phyloP scores from a whole-genome alignment of 2,888 invertebrate species.

The Coelopa pilipes region DNA sequence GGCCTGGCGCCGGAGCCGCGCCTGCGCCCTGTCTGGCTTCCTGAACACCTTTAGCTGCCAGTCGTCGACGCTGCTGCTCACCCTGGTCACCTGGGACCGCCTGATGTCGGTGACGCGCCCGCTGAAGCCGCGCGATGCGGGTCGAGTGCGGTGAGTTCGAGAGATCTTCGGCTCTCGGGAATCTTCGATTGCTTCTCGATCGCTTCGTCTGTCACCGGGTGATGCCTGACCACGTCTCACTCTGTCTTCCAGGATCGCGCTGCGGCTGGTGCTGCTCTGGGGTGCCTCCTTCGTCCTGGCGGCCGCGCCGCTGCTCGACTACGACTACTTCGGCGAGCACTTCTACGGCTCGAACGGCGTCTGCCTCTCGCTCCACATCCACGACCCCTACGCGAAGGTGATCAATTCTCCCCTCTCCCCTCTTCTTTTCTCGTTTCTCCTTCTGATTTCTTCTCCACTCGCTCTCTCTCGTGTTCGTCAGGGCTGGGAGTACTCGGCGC shows the following conservation, averaged over 20 bases:
- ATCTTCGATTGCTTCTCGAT: no score
- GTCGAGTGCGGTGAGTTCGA: conserved; percentile 53
- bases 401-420: conserved; percentile 15
- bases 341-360: conserved; percentile 74
- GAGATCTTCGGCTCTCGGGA: background rate
- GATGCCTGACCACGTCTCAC: background rate
- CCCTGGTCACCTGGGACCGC: conserved; percentile 73
- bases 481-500: conserved; percentile 73
- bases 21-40: conserved; percentile 71
- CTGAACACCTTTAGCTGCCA: conserved; percentile 73
- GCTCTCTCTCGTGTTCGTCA: conserved; percentile 47
- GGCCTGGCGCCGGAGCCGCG: conserved; percentile 70
- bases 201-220: no score
- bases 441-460: background rate
- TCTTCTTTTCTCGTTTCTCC: background rate
- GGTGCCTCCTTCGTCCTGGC: conserved; percentile 68
- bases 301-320: conserved; percentile 68
- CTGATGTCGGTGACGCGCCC: conserved; percentile 73
- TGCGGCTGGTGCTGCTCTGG: conserved; percentile 69
- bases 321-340: conserved; percentile 69
- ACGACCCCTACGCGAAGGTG: conserved; percentile 72
- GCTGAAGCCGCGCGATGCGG: conserved; percentile 63
- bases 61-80: conserved; percentile 72
- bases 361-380: conserved; percentile 72
- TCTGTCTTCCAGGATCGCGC: conserved; percentile 64